Evolutionary conservation across 2,797 vertebrate species (phyloP), one percentile per base, ranked within the genome.

Genomic region (Sebastes cheni): DNA sequence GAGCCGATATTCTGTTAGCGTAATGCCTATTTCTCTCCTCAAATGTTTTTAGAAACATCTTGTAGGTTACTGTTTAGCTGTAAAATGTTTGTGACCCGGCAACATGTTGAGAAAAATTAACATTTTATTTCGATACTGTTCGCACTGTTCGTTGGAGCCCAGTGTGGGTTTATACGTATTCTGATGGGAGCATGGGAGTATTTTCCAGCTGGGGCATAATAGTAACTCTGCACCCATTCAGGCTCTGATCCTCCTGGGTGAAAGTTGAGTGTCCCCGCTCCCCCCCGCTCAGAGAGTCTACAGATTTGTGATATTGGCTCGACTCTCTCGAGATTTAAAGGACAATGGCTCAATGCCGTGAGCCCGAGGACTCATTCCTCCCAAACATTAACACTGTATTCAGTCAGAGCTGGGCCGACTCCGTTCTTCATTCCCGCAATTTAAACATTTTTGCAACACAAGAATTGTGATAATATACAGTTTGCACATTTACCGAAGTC

Each of bases 161-260:
- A 32, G 54, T 60, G 70, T 46, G 22, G 30, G 58, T 83, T 39
- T 60, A 34, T 46, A 14, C 3, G 54, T 46, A 34, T 72, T 46
- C 67, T 18, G 85, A 58, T 29, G 56, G 61, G 58, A 84, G 67
- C 75, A 79, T 88, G 83, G 81, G 86, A 82, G 83, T 54, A 56
- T 75, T 88, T 91, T 91, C 74, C 80, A 72, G 46, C 46, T 50
- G 50, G 23, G 30, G 64, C 34, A 81, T 67, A 85, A 91, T 67
- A 83, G 88, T 82, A 88, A 79, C 90, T 85, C 77, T 73, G 89
- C 85, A 75, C 79, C 88, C 82, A 89, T 93, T 92, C 90, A 93
- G 84, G 60, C 84, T 83, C 80, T 71, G 84, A 88, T 89, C 86
- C 90, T 90, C 87, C 36, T 72, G 87, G 90, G 90, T 92, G 92